phyloP scores from a whole-genome alignment of 2,113 vertebrate genomes.

The Leptobrachium leishanense region DNA sequence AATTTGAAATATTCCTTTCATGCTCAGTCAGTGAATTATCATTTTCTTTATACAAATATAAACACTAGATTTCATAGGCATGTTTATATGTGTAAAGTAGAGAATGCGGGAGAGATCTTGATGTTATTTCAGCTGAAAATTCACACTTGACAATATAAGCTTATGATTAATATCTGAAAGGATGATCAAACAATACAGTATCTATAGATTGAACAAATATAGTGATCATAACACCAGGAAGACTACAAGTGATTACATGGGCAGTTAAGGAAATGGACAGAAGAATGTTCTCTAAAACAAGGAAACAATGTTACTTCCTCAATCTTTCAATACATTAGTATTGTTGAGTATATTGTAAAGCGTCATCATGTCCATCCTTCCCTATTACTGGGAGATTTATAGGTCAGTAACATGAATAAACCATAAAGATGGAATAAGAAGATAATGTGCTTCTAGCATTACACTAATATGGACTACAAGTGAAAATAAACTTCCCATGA shows the following conservation, averaged over 20 bases:
- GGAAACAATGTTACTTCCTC: constrained; percentile 22
- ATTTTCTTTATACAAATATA: too few species aligned
- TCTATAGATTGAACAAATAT: constrained; percentile 28
- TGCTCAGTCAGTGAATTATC: too few species aligned
- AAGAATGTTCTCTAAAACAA: constrained; percentile 16
- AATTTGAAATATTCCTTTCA: too few species aligned
- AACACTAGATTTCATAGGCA: too few species aligned
- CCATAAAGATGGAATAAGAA: constrained; percentile 2
- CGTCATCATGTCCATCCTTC: neutral
- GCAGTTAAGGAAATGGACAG: constrained; percentile 37
- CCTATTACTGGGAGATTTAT: constrained; percentile 2
- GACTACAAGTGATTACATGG: constrained; percentile 6
- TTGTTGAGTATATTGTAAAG: neutral
- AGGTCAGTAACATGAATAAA: constrained; percentile 21
- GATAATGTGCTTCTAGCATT: constrained; percentile 9
- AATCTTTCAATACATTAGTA: constrained; percentile 28
- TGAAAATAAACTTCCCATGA: neutral
- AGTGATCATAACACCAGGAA: constrained; percentile 28
- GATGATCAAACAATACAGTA: constrained; percentile 13
- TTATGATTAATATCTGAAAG: constrained; percentile 1
- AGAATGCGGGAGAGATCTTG: too few species aligned
- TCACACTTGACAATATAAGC: neutral
- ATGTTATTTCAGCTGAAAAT: neutral
- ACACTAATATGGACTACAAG: neutral
- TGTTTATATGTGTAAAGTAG: too few species aligned